Percentiles rank a stretch among this genome's conserved stretches.
Evolutionary conservation across 1,140 invertebrate species (phyloP).

Genomic region (Monochamus saltuarius): DNA sequence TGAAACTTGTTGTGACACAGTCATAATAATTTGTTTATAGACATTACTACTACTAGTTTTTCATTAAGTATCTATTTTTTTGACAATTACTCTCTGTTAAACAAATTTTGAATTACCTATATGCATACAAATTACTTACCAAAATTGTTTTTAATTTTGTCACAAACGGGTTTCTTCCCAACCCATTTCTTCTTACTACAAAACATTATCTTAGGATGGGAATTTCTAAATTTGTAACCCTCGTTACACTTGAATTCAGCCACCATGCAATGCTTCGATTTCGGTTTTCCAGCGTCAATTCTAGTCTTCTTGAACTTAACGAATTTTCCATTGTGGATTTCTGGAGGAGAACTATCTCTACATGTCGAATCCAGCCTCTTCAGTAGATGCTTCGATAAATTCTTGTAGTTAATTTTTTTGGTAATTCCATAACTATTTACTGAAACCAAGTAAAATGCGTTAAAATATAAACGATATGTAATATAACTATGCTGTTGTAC

Average conservation of each 20-base stretch:
- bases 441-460: no score
- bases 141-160: conserved; percentile 5
- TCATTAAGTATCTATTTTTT: background rate
- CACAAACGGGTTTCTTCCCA: conserved; percentile 17
- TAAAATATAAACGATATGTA: no score
- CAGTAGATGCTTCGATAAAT: conserved; percentile 2
- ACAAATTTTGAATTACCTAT: background rate
- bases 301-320: conserved; percentile 20
- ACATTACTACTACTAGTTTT: no score
- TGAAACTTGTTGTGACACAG: no score
- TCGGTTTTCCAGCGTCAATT: background rate
- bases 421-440: no score
- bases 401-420: background rate
- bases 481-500: no score
- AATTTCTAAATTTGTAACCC: conserved; percentile 1
- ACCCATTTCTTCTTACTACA: conserved; percentile 24
- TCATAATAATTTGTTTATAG: no score
- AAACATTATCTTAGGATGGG: conserved; percentile 3
- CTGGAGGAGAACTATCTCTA: conserved; percentile 5
- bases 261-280: conserved; percentile 12
- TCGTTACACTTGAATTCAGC: conserved; percentile 20
- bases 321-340: conserved; percentile 18
- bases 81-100: background rate
- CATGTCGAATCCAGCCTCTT: conserved; percentile 19
- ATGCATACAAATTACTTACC: background rate